Base-by-base conservation (phyloP, 2,888 invertebrate genomes). In the Harpagoxenus sublaevis region DNA sequence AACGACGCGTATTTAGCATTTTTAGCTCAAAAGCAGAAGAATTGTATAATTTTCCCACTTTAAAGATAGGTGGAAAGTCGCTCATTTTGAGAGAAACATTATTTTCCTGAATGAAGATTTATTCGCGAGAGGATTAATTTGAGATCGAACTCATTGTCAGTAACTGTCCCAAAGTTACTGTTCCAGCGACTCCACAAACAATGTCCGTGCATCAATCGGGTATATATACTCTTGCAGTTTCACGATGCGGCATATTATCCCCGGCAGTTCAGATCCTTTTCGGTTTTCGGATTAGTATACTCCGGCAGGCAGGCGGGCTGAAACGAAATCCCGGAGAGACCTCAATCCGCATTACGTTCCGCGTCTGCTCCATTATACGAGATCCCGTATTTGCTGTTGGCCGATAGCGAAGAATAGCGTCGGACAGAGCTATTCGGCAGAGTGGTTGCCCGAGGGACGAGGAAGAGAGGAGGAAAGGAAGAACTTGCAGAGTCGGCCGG, bases 271-370 rank as follows among this genome's bases (percentile, higher is more conserved):
- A 18, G 53, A 39, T 63, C 77, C 48, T 81, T 79, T 79, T 68
- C 57, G 45, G 45, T 68, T 79, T 79, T 81, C 79, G 79, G 79
- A 81, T 81, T 73, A 73, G 35, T 35, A 60, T 48, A 48, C 60
- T 28, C 18, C 45, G 23, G n/a, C 39, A 18, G 39, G 10, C 35
- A 42, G 55, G 6, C 60, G 18, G 9, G 48, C 73, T 48, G 60
- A 81, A 81, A 73, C 28, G 73, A 73, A 60, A 71, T 73, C 73
- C 73, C 73, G 60, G 60, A 73, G 48, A 60, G 45, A 73, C 60
- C 65, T 82, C 82, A 78, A 63, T 82, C 65, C 82, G 78, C 23
- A 82, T 75, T 82, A 78, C 63, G 51, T 57, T 82, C 39, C 78
- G 55, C 82, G 63, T 74, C 35, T 42, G 31, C 78, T 48, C 23